A percentile compares a stretch with the other conserved stretches of the same genome.
Evolutionary conservation across 2,113 vertebrate genomes (phyloP).

Genomic region (Eupsittula cactorum): DNA sequence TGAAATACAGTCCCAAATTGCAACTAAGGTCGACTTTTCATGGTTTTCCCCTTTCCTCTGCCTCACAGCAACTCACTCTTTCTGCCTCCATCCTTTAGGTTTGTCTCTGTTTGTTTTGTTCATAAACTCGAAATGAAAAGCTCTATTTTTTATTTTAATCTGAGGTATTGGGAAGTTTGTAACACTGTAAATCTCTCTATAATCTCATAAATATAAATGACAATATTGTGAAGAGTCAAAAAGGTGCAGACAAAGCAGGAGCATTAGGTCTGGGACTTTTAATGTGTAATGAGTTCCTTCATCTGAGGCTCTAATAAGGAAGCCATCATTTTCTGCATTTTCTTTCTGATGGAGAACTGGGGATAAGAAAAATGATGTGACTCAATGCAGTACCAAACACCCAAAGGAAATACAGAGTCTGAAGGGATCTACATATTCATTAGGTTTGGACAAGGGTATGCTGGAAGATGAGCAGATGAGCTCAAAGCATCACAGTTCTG

Average conservation of each 20-base stretch:
- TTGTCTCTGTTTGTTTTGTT: neutral
- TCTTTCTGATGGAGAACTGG: neutral
- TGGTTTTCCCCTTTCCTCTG: neutral
- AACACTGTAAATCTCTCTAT: conserved; percentile 13
- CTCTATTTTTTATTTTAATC: neutral
- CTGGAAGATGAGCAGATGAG: neutral
- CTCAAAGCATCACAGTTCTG: neutral
- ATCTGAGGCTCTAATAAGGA: neutral
- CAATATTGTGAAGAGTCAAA: conserved; percentile 9
- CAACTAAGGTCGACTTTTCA: neutral
- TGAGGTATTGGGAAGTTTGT: neutral
- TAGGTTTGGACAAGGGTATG: neutral
- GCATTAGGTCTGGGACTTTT: conserved; percentile 7
- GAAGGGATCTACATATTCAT: neutral
- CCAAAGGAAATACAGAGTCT: neutral
- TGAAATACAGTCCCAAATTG: neutral
- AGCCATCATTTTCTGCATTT: neutral
- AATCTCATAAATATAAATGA: conserved; percentile 69
- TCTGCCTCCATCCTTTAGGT: neutral
- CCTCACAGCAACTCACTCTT: neutral
- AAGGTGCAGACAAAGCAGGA: conserved; percentile 9
- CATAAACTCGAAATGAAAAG: neutral
- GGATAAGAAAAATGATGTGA: neutral
- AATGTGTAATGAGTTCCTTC: neutral
- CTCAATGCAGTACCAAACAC: neutral